Evolutionary conservation across 2,797 vertebrate genomes (phyloP).

Genomic region (Lophotriccus pileatus): DNA sequence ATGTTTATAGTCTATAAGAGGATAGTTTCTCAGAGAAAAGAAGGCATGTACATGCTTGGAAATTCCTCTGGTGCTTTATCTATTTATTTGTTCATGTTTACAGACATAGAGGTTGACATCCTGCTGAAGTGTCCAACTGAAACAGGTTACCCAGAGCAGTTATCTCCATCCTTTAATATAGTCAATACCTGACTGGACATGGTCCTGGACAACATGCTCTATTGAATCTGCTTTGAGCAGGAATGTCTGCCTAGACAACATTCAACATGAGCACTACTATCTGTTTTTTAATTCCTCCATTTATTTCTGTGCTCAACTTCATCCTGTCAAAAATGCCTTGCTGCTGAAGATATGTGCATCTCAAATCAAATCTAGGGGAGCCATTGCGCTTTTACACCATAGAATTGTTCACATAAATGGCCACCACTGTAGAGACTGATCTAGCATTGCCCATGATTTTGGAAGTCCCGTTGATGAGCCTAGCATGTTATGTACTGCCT

Average conservation of each 20-base stretch:
- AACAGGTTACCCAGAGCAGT: background rate
- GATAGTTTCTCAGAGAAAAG: background rate
- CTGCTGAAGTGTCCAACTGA: background rate
- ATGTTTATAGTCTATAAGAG: background rate
- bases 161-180: background rate
- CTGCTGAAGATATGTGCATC: background rate
- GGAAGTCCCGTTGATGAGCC: fast-evolving
- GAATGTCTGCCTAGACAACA: background rate
- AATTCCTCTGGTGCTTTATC: background rate
- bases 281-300: background rate
- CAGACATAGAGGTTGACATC: background rate
- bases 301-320: background rate
- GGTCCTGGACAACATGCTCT: background rate
- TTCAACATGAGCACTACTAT: background rate
- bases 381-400: background rate
- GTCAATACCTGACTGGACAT: background rate
- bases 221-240: background rate
- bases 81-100: background rate
- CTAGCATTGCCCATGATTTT: background rate
- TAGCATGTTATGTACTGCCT: background rate
- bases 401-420: background rate
- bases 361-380: background rate
- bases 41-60: background rate
- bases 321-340: background rate
- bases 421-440: background rate